Conservation (phyloP, 2,888 invertebrate species). For the Dione juno region DNA sequence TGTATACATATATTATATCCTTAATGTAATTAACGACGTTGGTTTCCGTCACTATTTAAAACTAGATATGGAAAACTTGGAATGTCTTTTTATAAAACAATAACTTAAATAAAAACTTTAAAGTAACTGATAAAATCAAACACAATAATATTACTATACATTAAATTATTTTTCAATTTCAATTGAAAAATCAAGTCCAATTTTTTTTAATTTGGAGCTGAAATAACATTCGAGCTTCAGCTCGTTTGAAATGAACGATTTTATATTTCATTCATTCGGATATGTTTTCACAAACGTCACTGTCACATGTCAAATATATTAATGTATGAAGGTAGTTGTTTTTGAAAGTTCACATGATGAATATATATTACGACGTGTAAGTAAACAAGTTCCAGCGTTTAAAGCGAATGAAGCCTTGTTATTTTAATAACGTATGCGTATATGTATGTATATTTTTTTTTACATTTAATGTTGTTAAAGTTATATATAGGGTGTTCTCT, state of each 20-base stretch:
- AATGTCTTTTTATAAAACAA: not conserved
- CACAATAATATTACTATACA: not conserved
- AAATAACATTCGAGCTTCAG: slow-evolving; percentile 15
- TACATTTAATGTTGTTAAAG: not conserved
- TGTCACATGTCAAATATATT: not conserved
- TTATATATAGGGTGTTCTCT: no score
- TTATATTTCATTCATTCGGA: slow-evolving; percentile 15
- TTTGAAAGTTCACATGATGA: not conserved
- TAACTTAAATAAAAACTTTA: no score
- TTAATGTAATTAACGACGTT: no score
- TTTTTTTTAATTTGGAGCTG: not conserved
- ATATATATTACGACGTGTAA: not conserved
- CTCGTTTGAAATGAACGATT: not conserved
- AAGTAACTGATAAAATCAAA: no score
- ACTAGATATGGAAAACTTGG: no score
- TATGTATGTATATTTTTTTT: not conserved
- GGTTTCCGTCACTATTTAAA: no score
- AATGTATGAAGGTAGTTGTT: not conserved
- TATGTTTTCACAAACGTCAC: slow-evolving; percentile 15
- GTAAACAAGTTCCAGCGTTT: slow-evolving; percentile 9
- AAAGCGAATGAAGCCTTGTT: not conserved
- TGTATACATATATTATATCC: not conserved
- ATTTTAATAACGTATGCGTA: not conserved
- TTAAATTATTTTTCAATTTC: slow-evolving; percentile 11
- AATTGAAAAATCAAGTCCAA: slow-evolving; percentile 18